Percentiles rank a stretch among this genome's conserved stretches.
Conservation (phyloP, 1,140 invertebrate genomes). For the Diabrotica undecimpunctata region DNA sequence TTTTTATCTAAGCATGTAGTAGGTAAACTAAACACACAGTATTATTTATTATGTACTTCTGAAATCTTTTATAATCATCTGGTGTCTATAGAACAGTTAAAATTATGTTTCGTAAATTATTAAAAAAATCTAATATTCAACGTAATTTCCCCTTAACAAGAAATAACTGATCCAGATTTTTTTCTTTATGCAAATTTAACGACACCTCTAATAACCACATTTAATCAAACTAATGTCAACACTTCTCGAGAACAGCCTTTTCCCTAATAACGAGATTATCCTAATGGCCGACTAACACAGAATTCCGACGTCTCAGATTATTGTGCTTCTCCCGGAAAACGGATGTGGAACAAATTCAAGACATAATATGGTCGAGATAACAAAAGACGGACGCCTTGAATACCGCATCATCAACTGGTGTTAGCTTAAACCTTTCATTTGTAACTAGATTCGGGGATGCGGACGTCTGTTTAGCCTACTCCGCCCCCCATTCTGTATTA, state of each 20-base stretch:
- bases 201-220: neutral
- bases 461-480: too few relatives aligned
- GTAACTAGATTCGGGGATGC: neutral
- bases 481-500: too few relatives aligned
- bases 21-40: too few relatives aligned
- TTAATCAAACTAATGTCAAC: neutral
- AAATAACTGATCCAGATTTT: neutral
- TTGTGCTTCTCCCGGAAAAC: neutral
- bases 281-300: conserved; percentile 1
- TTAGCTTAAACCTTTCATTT: neutral
- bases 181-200: neutral
- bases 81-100: too few relatives aligned
- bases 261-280: conserved; percentile 2
- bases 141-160: too few relatives aligned
- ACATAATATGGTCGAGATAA: neutral
- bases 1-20: too few relatives aligned
- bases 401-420: neutral
- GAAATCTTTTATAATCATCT: too few relatives aligned
- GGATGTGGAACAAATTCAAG: neutral
- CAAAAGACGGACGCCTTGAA: neutral
- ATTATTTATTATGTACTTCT: too few relatives aligned
- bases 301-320: neutral
- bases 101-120: too few relatives aligned
- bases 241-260: neutral
- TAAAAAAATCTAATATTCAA: too few relatives aligned